These are phyloP conservation scores for Conistra vaccinii DNA, from an alignment of 2,888 invertebrate species.

Conservation along the genomic window DNA sequence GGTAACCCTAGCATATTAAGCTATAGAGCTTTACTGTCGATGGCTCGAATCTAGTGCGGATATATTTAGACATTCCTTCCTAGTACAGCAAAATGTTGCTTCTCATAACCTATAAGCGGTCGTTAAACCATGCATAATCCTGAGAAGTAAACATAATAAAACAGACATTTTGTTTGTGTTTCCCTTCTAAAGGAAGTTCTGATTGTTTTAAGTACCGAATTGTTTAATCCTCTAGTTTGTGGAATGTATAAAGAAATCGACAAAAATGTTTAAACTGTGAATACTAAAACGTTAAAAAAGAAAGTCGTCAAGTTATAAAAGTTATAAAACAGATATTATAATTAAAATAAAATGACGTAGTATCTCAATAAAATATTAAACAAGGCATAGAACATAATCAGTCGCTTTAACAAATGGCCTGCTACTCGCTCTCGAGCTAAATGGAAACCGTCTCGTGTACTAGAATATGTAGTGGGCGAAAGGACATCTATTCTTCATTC, in stretches of 20 bases:
- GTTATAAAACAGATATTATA: neutral
- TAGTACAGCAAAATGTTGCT: slow-evolving; percentile 70
- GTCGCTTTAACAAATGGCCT: neutral
- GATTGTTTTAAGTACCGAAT: slow-evolving; percentile 1
- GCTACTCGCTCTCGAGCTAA: slow-evolving; percentile 7
- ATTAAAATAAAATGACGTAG: too few relatives aligned
- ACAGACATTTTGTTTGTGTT: slow-evolving; percentile 19
- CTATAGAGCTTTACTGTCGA: slow-evolving; percentile 38
- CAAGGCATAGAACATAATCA: neutral
- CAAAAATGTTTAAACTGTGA: neutral
- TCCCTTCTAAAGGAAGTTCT: neutral
- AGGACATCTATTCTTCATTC: slow-evolving; percentile 54
- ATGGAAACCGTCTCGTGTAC: slow-evolving; percentile 17
- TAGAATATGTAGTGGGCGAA: slow-evolving; percentile 34
- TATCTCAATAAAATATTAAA: slow-evolving; percentile 6
- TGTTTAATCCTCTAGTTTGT: too few relatives aligned
- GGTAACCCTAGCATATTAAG: slow-evolving; percentile 38
- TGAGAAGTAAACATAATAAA: slow-evolving; percentile 56
- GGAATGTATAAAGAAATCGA: too few relatives aligned
- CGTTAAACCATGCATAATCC: slow-evolving; percentile 72
- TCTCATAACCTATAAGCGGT: slow-evolving; percentile 70
- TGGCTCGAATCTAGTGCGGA: slow-evolving; percentile 74
- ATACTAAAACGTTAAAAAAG: too few relatives aligned
- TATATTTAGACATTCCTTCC: slow-evolving; percentile 77
- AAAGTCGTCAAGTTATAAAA: neutral